These are phyloP conservation scores for Diogma glabrata DNA, from an alignment of 2,888 invertebrate species.

Conservation along the genomic window DNA sequence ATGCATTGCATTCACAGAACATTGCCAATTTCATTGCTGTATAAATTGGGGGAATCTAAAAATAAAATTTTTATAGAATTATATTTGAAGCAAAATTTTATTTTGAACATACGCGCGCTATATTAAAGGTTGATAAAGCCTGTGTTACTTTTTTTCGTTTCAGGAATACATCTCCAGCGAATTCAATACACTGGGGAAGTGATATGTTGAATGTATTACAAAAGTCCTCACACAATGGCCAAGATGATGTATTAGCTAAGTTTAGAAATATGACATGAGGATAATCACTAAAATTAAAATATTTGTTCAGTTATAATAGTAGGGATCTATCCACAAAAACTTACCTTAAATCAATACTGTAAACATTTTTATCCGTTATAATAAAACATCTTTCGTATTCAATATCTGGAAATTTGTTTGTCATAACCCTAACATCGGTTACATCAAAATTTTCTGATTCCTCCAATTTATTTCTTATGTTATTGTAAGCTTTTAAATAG, in stretches of 20 bases:
- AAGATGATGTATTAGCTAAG: slow-evolving; percentile 29
- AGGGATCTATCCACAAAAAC: not conserved
- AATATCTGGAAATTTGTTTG: slow-evolving; percentile 32
- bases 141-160: slow-evolving; percentile 60
- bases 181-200: slow-evolving; percentile 46
- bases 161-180: slow-evolving; percentile 71
- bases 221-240: slow-evolving; percentile 35
- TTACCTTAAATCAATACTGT: slow-evolving; percentile 32
- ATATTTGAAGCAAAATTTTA: not conserved
- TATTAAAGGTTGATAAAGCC: slow-evolving; percentile 68
- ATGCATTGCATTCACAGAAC: slow-evolving; percentile 35
- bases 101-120: slow-evolving; percentile 52
- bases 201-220: slow-evolving; percentile 36
- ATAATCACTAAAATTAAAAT: slow-evolving; percentile 26
- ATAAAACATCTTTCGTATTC: slow-evolving; percentile 36
- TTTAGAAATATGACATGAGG: slow-evolving; percentile 34
- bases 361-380: slow-evolving; percentile 34
- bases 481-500: slow-evolving; percentile 3
- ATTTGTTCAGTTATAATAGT: not conserved
- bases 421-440: slow-evolving; percentile 4
- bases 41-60: slow-evolving; percentile 32
- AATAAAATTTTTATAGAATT: no score
- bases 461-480: not conserved
- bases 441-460: slow-evolving; percentile 9
- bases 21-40: slow-evolving; percentile 37